A percentile compares a stretch with the other conserved stretches of the same genome.
phyloP scores from a whole-genome alignment of 2,113 vertebrate genomes.

The Solea senegalensis region DNA sequence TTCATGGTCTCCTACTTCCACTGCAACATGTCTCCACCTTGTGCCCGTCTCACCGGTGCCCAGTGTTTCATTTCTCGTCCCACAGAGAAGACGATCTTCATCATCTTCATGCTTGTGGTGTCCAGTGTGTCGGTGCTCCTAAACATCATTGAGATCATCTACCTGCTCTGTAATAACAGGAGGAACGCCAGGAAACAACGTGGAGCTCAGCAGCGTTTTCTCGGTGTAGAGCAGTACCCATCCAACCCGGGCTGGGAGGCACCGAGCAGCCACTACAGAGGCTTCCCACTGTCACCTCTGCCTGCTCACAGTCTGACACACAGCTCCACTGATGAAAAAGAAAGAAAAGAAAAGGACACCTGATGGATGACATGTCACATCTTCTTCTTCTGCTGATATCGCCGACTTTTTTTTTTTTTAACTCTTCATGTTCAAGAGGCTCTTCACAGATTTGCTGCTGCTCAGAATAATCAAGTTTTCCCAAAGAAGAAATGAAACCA shows the following conservation, averaged over 20 bases:
- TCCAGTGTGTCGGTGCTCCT: constrained; percentile 88
- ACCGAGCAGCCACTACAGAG: background rate
- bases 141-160: constrained; percentile 87
- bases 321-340: background rate
- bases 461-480: too few species aligned
- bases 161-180: constrained; percentile 85
- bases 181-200: background rate
- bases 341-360: too few species aligned
- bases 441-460: too few species aligned
- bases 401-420: too few species aligned
- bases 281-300: background rate
- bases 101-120: constrained; percentile 90
- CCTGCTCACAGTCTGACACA: background rate
- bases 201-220: background rate
- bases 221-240: too few species aligned
- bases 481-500: too few species aligned
- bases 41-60: constrained; percentile 72
- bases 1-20: constrained; percentile 81
- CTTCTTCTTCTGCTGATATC: too few species aligned
- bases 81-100: constrained; percentile 68
- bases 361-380: too few species aligned
- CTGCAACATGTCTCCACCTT: constrained; percentile 70
- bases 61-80: constrained; percentile 91
- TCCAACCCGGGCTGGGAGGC: background rate
- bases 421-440: too few species aligned